Evolutionary conservation across 1,140 invertebrate species (phyloP), one percentile per base, ranked within the genome.

Genomic region (Diabrotica undecimpunctata): DNA sequence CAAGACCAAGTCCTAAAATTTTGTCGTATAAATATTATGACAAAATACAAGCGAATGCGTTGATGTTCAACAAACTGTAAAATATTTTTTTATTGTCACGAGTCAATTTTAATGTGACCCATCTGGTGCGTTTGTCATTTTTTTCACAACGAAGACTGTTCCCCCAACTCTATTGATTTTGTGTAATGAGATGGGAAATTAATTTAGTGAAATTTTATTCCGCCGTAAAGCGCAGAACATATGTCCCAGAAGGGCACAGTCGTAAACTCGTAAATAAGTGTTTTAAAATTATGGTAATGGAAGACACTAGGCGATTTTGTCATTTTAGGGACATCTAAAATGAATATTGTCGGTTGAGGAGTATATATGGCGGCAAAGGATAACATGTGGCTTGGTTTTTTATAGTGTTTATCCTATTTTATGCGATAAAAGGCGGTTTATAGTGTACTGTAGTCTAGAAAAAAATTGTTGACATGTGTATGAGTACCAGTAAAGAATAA

Each of bases 11-110:
- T 25, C 25, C 53, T 63, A 38, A 10, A 54, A 35, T 14, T 54
- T 9, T 14, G n/a, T 54, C 12, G 35, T 51, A 46, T 65, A 65
- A 65, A 65, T 65, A 65, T 65, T 65, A 65, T 65, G 64, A 65
- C 58, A 54, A 52, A 59, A 61, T 46, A 53, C 56, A 59, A 65
- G 56, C 51, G 64, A 65, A 37, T 52, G 41, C 64, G 50, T 65
- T 65, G 64, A 54, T 59, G 57, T 56, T 65, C 37, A 39, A 37
- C 54, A 56, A 39, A 63, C 57, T 65, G 64, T 65, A 65, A 65
- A 65, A 65, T 65, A 65, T 61, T 52, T 65, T 57, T 64, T 64
- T 12, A 55, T 56, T 57, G 54, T 58, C 54, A 57, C 14, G 54
- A 46, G 38, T 35, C 54, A 54, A 50, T 58, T 51, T 41, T 51